These are phyloP conservation scores for Triplophysa rosa DNA, from an alignment of 2,113 vertebrate species.

Conservation along the genomic window DNA sequence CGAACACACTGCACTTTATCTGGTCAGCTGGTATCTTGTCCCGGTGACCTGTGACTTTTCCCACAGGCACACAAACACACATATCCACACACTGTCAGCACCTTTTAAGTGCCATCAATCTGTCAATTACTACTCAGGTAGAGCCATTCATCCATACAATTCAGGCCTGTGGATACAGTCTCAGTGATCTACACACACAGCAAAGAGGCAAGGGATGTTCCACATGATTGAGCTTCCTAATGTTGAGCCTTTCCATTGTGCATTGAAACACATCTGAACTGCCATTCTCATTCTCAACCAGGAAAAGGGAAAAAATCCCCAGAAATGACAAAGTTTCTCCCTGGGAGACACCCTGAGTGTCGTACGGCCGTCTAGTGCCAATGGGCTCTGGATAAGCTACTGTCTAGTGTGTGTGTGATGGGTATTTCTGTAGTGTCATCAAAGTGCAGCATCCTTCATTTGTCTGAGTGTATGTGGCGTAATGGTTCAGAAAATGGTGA, in stretches of 20 bases:
- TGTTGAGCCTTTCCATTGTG: slow-evolving; percentile 48
- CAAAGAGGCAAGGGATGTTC: slow-evolving; percentile 44
- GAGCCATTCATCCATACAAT: slow-evolving; percentile 45
- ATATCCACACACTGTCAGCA: slow-evolving; percentile 40
- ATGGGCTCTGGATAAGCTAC: slow-evolving; percentile 37
- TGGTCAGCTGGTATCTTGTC: slow-evolving; percentile 51
- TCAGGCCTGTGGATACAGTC: slow-evolving; percentile 38
- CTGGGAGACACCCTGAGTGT: neutral
- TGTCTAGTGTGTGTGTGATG: slow-evolving; percentile 43
- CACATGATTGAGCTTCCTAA: slow-evolving; percentile 58
- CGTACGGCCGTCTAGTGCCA: slow-evolving; percentile 6
- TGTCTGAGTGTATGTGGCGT: neutral
- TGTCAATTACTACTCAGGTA: slow-evolving; percentile 50
- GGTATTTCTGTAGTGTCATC: slow-evolving; percentile 25
- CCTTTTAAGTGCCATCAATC: slow-evolving; percentile 51
- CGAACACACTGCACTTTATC: slow-evolving; percentile 47
- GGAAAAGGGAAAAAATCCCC: slow-evolving; percentile 20
- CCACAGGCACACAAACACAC: slow-evolving; percentile 43
- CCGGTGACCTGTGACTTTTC: slow-evolving; percentile 46
- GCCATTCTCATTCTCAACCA: slow-evolving; percentile 46
- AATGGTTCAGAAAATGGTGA: slow-evolving; percentile 31
- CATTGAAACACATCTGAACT: slow-evolving; percentile 50
- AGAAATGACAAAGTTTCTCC: slow-evolving; percentile 44
- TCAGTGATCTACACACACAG: slow-evolving; percentile 29
- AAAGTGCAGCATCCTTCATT: slow-evolving; percentile 6